These are phyloP conservation scores for Drosophila baimaii DNA, from an alignment of 1,140 invertebrate species.

Conservation along the genomic window DNA sequence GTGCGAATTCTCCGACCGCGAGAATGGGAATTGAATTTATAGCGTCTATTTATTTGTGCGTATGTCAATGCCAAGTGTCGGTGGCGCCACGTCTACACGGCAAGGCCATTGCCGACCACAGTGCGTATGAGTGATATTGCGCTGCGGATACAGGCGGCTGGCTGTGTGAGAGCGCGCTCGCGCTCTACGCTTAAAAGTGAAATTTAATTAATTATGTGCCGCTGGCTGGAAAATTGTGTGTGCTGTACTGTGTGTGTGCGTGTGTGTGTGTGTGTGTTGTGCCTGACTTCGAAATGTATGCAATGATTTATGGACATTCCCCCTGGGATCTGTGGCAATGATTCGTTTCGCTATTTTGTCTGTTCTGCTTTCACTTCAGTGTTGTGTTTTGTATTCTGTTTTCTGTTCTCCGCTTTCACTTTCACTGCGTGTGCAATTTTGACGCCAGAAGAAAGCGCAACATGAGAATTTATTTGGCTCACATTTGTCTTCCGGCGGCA, in stretches of 20 bases:
- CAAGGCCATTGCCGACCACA: constrained; percentile 36
- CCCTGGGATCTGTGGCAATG: constrained; percentile 12
- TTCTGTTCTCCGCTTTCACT: constrained; percentile 19
- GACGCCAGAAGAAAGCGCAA: constrained; percentile 68
- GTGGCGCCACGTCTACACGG: constrained; percentile 17
- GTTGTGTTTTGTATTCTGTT: constrained; percentile 28
- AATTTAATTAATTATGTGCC: constrained; percentile 80
- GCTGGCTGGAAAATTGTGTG: constrained; percentile 48
- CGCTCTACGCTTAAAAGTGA: constrained; percentile 60
- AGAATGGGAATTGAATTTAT: constrained; percentile 68
- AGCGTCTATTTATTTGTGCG: constrained; percentile 72
- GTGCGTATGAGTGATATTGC: constrained; percentile 71
- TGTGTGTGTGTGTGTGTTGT: constrained; percentile 7
- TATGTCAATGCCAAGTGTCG: constrained; percentile 71
- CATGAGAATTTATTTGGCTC: constrained; percentile 79
- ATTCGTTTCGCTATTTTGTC: constrained; percentile 34
- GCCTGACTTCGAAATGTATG: constrained; percentile 57
- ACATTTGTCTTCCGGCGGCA: constrained; percentile 71
- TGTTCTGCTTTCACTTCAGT: constrained; percentile 18
- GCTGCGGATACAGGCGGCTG: constrained; percentile 31
- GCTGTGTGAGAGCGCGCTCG: too few relatives aligned
- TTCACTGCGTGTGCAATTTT: constrained; percentile 67
- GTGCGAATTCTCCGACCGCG: constrained; percentile 28
- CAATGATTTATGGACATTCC: constrained; percentile 69
- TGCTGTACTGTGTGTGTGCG: constrained; percentile 5